phyloP scores from a whole-genome alignment of 2,888 invertebrate genomes.

The Trichopoda pennipes region DNA sequence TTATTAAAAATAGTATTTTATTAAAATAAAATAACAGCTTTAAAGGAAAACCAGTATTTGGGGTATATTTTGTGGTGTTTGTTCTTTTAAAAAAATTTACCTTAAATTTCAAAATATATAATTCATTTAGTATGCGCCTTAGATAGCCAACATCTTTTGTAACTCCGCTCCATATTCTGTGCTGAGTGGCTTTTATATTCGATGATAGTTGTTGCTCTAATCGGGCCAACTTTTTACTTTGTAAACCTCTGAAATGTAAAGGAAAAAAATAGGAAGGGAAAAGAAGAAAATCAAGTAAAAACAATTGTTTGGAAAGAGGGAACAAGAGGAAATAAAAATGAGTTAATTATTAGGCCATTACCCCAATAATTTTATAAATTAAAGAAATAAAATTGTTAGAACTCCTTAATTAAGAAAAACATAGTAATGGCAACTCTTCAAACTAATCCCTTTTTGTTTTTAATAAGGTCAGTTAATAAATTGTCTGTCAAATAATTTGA shows the following conservation, averaged over 20 bases:
- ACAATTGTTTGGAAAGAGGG: conserved; percentile 10
- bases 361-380: no score
- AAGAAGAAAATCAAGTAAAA: conserved; percentile 28
- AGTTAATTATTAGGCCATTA: neutral
- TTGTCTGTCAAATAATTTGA: no score
- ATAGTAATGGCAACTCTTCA: no score
- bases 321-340: neutral
- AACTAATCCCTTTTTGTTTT: no score
- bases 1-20: neutral
- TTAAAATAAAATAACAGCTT: neutral
- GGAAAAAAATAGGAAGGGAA: conserved; percentile 35
- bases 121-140: conserved; percentile 89
- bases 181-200: conserved; percentile 90
- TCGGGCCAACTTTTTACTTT: conserved; percentile 87
- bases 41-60: no score
- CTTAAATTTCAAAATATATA: conserved; percentile 91
- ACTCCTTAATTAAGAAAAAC: no score
- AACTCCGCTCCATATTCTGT: conserved; percentile 88
- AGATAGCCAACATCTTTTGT: conserved; percentile 88
- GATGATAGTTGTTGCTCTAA: conserved; percentile 89
- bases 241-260: conserved; percentile 78
- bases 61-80: no score
- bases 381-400: no score
- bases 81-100: conserved; percentile 80
- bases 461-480: no score